Conservation (phyloP, 2,888 invertebrate genomes). For the Scotopteryx bipunctaria region DNA sequence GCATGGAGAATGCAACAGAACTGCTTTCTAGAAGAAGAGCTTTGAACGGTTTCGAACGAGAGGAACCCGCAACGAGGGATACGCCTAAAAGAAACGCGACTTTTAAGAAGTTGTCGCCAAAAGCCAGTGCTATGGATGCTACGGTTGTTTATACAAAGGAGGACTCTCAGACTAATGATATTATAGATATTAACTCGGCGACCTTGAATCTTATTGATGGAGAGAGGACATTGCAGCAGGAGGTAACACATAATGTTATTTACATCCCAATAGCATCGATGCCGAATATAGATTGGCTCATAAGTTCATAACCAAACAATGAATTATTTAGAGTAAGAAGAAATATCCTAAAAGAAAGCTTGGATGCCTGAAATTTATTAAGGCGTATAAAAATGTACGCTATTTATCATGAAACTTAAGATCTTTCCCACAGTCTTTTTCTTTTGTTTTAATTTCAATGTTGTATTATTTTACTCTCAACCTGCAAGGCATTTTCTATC, state of each 20-base stretch:
- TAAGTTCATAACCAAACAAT: too few relatives aligned
- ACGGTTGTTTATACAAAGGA: conserved; percentile 69
- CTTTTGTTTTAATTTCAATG: too few relatives aligned
- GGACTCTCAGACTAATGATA: conserved; percentile 67
- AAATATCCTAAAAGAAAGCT: too few relatives aligned
- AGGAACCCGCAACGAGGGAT: conserved; percentile 69
- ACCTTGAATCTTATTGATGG: conserved; percentile 69
- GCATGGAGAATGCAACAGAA: conserved; percentile 74
- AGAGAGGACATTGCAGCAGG: conserved; percentile 57
- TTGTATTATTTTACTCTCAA: too few relatives aligned
- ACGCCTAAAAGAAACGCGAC: conserved; percentile 72
- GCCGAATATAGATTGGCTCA: too few relatives aligned
- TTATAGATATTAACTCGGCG: conserved; percentile 77
- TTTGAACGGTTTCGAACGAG: conserved; percentile 55
- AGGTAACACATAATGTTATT: too few relatives aligned
- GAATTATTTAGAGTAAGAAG: too few relatives aligned
- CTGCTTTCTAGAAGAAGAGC: conserved; percentile 67
- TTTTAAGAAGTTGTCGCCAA: conserved; percentile 68
- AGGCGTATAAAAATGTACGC: too few relatives aligned
- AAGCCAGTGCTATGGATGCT: conserved; percentile 58
- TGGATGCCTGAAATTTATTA: too few relatives aligned
- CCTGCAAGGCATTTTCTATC: background rate
- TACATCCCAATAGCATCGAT: too few relatives aligned
- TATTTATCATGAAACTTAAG: too few relatives aligned
- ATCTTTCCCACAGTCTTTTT: too few relatives aligned